Evolutionary conservation across 2,113 vertebrate species (phyloP).

Genomic region (Zosterops borbonicus): DNA sequence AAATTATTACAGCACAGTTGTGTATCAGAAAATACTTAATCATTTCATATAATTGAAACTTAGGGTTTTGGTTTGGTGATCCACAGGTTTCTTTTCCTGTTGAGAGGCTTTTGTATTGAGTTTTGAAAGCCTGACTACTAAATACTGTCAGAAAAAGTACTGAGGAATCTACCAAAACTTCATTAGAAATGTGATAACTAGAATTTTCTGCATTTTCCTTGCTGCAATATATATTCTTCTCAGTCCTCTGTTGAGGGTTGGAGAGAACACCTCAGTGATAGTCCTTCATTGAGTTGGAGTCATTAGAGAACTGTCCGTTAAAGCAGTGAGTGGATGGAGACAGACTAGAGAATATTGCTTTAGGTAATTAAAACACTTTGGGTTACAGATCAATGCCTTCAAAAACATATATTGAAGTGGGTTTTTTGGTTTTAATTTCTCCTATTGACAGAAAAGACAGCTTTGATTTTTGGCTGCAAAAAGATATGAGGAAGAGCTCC

Average conservation of each 20-base stretch:
- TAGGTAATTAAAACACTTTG: not conserved
- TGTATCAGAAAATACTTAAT: not conserved
- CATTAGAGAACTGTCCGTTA: not conserved
- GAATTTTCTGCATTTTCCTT: not conserved
- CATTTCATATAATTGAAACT: not conserved
- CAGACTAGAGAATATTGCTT: not conserved
- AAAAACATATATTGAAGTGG: slow-evolving; percentile 18
- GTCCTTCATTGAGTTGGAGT: not conserved
- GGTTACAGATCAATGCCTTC: not conserved
- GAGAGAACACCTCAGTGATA: not conserved
- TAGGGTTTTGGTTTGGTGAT: not conserved
- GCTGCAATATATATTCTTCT: not conserved
- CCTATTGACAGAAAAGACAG: slow-evolving; percentile 86
- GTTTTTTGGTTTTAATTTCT: slow-evolving; percentile 16
- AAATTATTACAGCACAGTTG: not conserved
- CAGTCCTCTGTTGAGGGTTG: not conserved
- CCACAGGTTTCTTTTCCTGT: not conserved
- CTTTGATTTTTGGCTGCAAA: slow-evolving; percentile 89
- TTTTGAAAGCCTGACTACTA: not conserved
- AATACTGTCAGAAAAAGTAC: not conserved
- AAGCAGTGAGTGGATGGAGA: not conserved
- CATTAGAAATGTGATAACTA: not conserved
- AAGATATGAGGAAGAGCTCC: slow-evolving; percentile 99
- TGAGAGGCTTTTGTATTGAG: not conserved
- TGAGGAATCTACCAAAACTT: not conserved